These are phyloP conservation scores for Mus minutoides DNA, from an alignment of 2,797 vertebrate genomes.

Conservation along the genomic window DNA sequence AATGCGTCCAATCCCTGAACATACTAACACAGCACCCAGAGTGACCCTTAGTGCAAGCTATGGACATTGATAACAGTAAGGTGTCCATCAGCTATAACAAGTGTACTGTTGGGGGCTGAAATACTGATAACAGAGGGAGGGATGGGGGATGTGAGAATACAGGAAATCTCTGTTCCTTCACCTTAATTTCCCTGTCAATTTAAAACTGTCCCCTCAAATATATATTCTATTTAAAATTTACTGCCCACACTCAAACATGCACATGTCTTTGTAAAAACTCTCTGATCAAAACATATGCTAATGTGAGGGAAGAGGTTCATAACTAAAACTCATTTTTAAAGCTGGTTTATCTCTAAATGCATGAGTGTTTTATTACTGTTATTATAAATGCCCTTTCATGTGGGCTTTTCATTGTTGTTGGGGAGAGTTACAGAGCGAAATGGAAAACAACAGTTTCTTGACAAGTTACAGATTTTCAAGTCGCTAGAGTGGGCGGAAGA, in stretches of 20 bases:
- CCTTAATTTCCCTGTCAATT: slow-evolving; percentile 48
- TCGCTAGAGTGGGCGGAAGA: slow-evolving; percentile 55
- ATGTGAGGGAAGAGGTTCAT: slow-evolving; percentile 59
- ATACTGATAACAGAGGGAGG: background rate
- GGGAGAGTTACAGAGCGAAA: slow-evolving; percentile 71
- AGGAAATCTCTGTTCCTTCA: slow-evolving; percentile 38
- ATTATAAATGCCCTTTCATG: slow-evolving; percentile 75
- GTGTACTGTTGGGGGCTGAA: background rate
- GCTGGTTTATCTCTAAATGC: slow-evolving; percentile 70
- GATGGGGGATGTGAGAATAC: background rate
- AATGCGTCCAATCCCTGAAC: background rate
- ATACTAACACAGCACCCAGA: background rate
- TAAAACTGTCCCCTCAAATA: slow-evolving; percentile 47
- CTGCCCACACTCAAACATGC: slow-evolving; percentile 63
- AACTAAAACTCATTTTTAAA: slow-evolving; percentile 72
- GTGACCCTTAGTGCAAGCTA: background rate
- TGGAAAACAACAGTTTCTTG: slow-evolving; percentile 78
- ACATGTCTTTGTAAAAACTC: slow-evolving; percentile 32
- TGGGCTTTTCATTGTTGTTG: slow-evolving; percentile 67
- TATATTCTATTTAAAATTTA: slow-evolving; percentile 43
- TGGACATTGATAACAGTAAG: background rate
- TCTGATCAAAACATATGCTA: slow-evolving; percentile 70
- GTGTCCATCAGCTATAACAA: background rate
- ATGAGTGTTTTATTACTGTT: slow-evolving; percentile 72
- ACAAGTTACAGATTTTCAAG: slow-evolving; percentile 74